Evolutionary conservation across 2,888 invertebrate genomes (phyloP).

Genomic region (Epinotia ramella): DNA sequence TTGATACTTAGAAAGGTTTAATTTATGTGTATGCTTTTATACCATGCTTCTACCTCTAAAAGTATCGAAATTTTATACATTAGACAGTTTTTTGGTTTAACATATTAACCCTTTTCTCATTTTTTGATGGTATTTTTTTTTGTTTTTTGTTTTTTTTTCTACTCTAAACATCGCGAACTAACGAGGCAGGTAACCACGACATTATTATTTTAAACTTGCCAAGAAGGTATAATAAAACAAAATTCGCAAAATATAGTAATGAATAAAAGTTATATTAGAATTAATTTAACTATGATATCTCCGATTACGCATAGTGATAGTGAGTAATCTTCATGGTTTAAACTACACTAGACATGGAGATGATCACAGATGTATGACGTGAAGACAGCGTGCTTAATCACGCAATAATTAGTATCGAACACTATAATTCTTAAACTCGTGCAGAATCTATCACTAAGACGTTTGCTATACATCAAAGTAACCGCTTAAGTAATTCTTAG

Average conservation of each 20-base stretch:
- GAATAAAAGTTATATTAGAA: neutral
- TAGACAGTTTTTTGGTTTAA: no score
- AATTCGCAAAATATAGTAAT: neutral
- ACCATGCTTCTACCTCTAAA: no score
- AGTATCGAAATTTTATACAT: no score
- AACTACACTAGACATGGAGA: neutral
- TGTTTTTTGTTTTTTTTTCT: no score
- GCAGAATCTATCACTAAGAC: slow-evolving; percentile 30
- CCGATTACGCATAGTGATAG: neutral
- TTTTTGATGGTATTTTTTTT: no score
- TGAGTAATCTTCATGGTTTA: neutral
- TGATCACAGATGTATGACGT: neutral
- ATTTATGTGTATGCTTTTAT: no score
- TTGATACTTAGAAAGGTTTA: no score
- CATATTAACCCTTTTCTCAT: no score
- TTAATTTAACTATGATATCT: neutral
- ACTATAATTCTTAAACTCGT: slow-evolving; percentile 14
- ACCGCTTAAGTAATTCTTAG: neutral
- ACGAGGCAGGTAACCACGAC: no score
- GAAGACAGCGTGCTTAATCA: neutral
- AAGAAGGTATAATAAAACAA: neutral
- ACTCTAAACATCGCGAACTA: no score
- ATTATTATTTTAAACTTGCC: no score
- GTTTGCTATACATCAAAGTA: slow-evolving; percentile 27
- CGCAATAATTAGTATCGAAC: slow-evolving; percentile 5